A percentile compares a stretch with the other conserved stretches of the same genome.
Evolutionary conservation across 2,797 vertebrate species (phyloP).

Genomic region (Myotis planiceps): DNA sequence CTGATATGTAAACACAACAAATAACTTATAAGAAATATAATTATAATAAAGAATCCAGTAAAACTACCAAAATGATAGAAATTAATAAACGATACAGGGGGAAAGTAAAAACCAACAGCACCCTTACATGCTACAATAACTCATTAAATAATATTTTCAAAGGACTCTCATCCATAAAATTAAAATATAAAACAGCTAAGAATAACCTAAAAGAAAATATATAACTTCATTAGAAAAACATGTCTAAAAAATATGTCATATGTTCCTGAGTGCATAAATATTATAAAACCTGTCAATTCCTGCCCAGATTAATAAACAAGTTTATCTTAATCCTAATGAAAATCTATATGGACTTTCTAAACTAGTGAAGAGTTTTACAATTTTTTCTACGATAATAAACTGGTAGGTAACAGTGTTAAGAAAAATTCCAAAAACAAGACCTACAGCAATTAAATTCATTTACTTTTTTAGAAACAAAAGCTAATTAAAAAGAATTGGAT

Average conservation of each 20-base stretch:
- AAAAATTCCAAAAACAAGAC: constrained; percentile 42
- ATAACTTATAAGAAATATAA: constrained; percentile 17
- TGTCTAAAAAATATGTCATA: not conserved
- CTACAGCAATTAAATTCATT: not conserved
- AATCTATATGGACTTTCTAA: not conserved
- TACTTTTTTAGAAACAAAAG: constrained; percentile 36
- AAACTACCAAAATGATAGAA: constrained; percentile 31
- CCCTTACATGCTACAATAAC: not conserved
- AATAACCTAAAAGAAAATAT: constrained; percentile 30
- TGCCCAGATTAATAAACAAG: not conserved
- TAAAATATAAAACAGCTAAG: constrained; percentile 30
- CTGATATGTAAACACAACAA: not conserved
- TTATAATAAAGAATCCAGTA: not conserved
- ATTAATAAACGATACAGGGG: not conserved
- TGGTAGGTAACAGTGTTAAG: not conserved
- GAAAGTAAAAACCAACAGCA: not conserved
- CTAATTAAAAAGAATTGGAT: constrained; percentile 15
- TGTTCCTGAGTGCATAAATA: not conserved
- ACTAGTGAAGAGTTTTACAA: constrained; percentile 2
- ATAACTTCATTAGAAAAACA: constrained; percentile 40
- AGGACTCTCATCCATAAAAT: not conserved
- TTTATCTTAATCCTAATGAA: constrained; percentile 42
- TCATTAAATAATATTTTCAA: constrained; percentile 32
- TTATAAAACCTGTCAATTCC: constrained; percentile 9
- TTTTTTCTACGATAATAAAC: constrained; percentile 42